Percentiles rank a stretch among this genome's conserved stretches.
phyloP scores from a whole-genome alignment of 2,113 vertebrate genomes.

The Anguilla rostrata region DNA sequence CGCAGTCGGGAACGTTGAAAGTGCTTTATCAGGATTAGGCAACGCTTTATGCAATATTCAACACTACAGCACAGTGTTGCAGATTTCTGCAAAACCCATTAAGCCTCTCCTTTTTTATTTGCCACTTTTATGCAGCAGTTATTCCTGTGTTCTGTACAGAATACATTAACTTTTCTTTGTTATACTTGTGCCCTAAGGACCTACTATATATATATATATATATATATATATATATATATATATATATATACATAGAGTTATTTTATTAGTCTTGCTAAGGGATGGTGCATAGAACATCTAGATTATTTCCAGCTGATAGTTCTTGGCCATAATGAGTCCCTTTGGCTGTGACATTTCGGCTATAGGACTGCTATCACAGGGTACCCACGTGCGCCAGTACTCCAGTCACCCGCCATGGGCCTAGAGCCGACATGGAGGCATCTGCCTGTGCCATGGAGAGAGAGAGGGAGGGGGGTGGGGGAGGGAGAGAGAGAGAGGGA shows the following conservation, averaged over 20 bases:
- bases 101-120: neutral
- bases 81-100: neutral
- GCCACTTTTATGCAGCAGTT: neutral
- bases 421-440: neutral
- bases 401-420: neutral
- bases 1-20: neutral
- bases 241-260: neutral
- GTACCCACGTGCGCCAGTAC: neutral
- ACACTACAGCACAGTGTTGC: neutral
- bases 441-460: neutral
- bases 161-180: too few species aligned
- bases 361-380: conserved; percentile 31
- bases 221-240: too few species aligned
- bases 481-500: too few species aligned
- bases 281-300: conserved; percentile 40
- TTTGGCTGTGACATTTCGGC: conserved; percentile 32
- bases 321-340: conserved; percentile 49
- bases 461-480: too few species aligned
- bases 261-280: neutral
- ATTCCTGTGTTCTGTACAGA: neutral
- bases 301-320: conserved; percentile 40
- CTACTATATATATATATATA: too few species aligned
- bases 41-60: neutral
- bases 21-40: neutral
- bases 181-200: too few species aligned